A percentile compares a stretch with the other conserved stretches of the same genome.
Conservation (phyloP, 2,797 vertebrate genomes). For the Lutjanus campechanus region DNA sequence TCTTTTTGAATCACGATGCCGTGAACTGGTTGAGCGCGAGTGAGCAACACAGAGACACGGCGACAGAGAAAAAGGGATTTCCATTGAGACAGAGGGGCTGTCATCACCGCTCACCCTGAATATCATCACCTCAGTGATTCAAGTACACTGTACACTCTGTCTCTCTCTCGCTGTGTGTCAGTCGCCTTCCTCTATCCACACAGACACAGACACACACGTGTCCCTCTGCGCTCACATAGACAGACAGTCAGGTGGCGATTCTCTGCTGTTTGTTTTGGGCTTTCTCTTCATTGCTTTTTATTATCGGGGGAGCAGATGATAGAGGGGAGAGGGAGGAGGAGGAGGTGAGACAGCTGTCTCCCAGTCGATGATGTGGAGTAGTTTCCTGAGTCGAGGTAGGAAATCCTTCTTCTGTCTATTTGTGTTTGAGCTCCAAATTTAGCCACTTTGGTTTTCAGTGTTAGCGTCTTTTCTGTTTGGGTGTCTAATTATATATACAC, state of each 20-base stretch:
- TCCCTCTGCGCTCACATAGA: conserved; percentile 41
- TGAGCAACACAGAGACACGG: conserved; percentile 32
- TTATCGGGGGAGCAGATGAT: conserved; percentile 59
- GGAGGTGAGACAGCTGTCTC: conserved; percentile 61
- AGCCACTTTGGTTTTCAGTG: not conserved
- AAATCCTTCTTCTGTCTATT: conserved; percentile 45
- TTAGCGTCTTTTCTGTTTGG: not conserved
- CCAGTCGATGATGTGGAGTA: conserved; percentile 70
- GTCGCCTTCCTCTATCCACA: conserved; percentile 33
- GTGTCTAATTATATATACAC: not conserved
- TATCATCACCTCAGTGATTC: conserved; percentile 70
- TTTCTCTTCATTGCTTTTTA: conserved; percentile 34
- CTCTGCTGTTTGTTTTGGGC: conserved; percentile 51
- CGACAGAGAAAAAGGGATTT: conserved; percentile 56
- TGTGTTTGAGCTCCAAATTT: conserved; percentile 21
- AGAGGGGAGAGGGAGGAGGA: conserved; percentile 46
- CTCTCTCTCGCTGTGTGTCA: conserved; percentile 37
- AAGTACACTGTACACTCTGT: conserved; percentile 48
- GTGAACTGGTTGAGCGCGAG: conserved; percentile 31
- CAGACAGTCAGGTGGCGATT: conserved; percentile 46
- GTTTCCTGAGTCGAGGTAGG: conserved; percentile 75
- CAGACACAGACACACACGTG: conserved; percentile 32
- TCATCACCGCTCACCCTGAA: conserved; percentile 64
- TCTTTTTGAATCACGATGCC: conserved; percentile 21
- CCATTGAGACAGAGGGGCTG: conserved; percentile 64